Evolutionary conservation across 64 coral and sea anemone species (phyloP).

Genomic region (Stylophora pistillata): DNA sequence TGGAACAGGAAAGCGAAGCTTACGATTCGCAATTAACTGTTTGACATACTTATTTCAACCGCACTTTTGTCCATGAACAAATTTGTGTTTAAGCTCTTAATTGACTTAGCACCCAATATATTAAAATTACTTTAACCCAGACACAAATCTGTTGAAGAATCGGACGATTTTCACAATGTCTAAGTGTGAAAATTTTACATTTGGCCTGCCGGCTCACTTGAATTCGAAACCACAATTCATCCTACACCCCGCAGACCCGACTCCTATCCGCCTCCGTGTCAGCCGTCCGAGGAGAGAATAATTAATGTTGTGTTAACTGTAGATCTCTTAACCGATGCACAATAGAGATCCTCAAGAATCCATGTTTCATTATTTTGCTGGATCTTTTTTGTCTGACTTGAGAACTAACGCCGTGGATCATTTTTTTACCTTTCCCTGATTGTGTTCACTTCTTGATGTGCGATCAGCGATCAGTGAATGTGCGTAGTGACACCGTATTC

Average conservation of each 20-base stretch:
- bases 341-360: not conserved
- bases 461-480: too few relatives aligned
- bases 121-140: not conserved
- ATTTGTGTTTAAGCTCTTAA: too few relatives aligned
- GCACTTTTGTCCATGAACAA: too few relatives aligned
- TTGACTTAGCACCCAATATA: not conserved
- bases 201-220: not conserved
- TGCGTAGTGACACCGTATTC: too few relatives aligned
- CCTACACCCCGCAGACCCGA: not conserved
- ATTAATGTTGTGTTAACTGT: constrained; percentile 48
- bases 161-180: not conserved
- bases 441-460: too few relatives aligned
- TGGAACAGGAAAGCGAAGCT: too few relatives aligned
- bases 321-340: not conserved
- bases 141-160: not conserved
- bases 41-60: too few relatives aligned
- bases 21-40: too few relatives aligned
- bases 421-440: too few relatives aligned
- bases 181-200: not conserved
- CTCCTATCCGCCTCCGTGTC: not conserved
- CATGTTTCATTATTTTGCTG: too few relatives aligned
- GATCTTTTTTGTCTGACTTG: too few relatives aligned
- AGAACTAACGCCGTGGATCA: too few relatives aligned
- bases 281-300: not conserved
- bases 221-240: constrained; percentile 34